Base-by-base conservation (phyloP, 2,113 vertebrate species). In the Cynopterus brachyotis region DNA sequence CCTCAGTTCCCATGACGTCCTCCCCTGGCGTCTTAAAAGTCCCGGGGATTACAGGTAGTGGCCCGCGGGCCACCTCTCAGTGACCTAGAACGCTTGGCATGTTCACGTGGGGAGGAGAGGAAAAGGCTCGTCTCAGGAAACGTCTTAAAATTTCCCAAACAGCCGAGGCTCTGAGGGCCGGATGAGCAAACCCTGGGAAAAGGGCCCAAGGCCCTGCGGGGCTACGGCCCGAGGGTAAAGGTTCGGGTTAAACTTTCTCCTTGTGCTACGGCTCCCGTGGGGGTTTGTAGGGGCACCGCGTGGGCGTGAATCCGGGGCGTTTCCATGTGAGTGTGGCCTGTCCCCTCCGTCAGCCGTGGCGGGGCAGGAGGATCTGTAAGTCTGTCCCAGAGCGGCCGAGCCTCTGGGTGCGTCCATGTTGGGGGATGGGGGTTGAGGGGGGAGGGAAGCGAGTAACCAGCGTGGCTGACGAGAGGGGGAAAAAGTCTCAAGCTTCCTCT, bases 91-190 rank as follows among this genome's bases (percentile, higher is more conserved):
- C 24, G 62, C 30, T 12, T 53, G 9, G 16, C 12, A 32, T 35
- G 82, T 94, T 80, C n/a, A 53, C 67, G 22, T 86, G 47, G 30
- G 55, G 17, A 45, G 30, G 30, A 24, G 26, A 84, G 15, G 45
- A 64, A 85, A 9, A 40, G 32, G 3, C 42, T 94, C 85, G 22
- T 80, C 30, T 88, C 47, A 60, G 17, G 69, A 50, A 89, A 84
- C 55, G 17, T 90, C 8, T 40, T 66, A 70, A 86, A 64, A 69
- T 42, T 47, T 86, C 28, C 16, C 5, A 30, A 28, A 60, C 12
- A 45, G 60, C n/a, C 80, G 37, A 94, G 45, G 5, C 40, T 69
- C 66, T 81, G 22, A 62, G 10, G 7, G 5, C 40, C 91, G 40
- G 35, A 13, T 59, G 64, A 69, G 57, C 32, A 79, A 64, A 75